Evolutionary conservation across 2,113 vertebrate species (phyloP), one percentile per base, ranked within the genome.

Genomic region (Galeopterus variegatus): DNA sequence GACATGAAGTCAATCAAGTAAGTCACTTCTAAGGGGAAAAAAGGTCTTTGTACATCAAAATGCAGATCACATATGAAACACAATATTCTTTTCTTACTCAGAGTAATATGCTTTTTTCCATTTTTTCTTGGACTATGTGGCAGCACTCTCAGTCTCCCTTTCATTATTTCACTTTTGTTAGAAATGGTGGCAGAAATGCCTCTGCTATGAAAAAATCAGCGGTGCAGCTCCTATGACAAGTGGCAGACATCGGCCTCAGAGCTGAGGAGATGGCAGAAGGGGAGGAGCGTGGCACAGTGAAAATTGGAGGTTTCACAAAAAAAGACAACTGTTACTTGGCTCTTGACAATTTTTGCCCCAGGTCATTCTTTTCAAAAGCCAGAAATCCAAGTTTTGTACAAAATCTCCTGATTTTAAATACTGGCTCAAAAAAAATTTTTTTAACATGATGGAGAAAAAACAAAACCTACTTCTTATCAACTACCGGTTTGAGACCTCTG

Each of bases 381-480:
- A 81, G 33, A 67, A 93, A 64, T 73, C n/a, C 60, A 85, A 80
- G 70, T 60, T 75, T 73, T 54, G 87, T n/a, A 8, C 18, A 81
- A 69, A 91, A 87, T 33, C 50, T 87, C 81, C 62, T 62, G 36
- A 91, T 81, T 41, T 87, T 91, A 90, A 94, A 58, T n/a, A 58
- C 67, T 91, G 67, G 33, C 73, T 81, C 36, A 48, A 33, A 31
- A 56, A 33, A 58, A 45, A 33, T 2, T 3, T 73, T 58, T 65
- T 26, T 73, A 86, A 81, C 50, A 45, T 64, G 58, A 10, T 72
- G 4, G 12, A 67, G 19, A 8, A 60, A 45, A 81, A 80, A 90
- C 80, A 67, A 90, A 83, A 87, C 58, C 50, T 41, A 60, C 56
- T 72, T 79, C 31, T 41, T 65, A 70, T 72, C 18, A 73, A 26